Percentiles rank a stretch among this genome's conserved stretches.
These are phyloP conservation scores for Harlomillsia oculata DNA, from an alignment of 1,140 invertebrate species.

Conservation along the genomic window DNA sequence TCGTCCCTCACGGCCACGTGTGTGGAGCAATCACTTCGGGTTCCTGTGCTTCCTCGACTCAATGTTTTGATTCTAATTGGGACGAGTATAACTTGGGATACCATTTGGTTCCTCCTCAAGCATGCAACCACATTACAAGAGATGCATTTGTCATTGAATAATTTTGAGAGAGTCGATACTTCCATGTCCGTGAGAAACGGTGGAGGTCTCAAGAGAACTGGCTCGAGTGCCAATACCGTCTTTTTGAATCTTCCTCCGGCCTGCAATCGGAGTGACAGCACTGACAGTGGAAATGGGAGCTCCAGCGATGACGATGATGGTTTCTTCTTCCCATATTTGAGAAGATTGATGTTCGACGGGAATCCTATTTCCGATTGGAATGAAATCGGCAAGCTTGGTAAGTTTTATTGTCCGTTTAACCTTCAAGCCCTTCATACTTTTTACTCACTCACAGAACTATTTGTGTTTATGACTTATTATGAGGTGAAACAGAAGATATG, in stretches of 20 bases:
- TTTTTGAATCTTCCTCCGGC: constrained; percentile 54
- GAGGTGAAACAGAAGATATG: too few relatives aligned
- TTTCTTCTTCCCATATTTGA: constrained; percentile 32
- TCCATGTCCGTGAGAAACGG: constrained; percentile 7
- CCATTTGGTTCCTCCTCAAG: constrained; percentile 63
- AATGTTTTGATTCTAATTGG: constrained; percentile 74
- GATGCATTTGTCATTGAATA: constrained; percentile 78
- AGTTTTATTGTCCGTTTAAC: neutral
- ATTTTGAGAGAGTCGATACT: constrained; percentile 58
- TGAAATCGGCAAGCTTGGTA: constrained; percentile 69
- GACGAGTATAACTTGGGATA: constrained; percentile 71
- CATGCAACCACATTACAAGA: constrained; percentile 67
- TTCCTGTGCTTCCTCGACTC: constrained; percentile 49
- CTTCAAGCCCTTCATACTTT: too few relatives aligned
- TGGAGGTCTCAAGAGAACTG: constrained; percentile 11
- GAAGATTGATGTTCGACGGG: constrained; percentile 37
- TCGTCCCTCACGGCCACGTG: constrained; percentile 39
- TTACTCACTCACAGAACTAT: too few relatives aligned
- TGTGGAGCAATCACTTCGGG: constrained; percentile 27
- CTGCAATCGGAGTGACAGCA: constrained; percentile 43
- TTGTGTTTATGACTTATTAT: too few relatives aligned
- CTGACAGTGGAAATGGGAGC: constrained; percentile 33
- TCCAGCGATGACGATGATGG: constrained; percentile 33
- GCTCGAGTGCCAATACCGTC: constrained; percentile 37
- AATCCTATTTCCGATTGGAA: constrained; percentile 71